These are phyloP conservation scores for Reinhardtius hippoglossoides DNA, from an alignment of 2,113 vertebrate genomes.

Conservation along the genomic window DNA sequence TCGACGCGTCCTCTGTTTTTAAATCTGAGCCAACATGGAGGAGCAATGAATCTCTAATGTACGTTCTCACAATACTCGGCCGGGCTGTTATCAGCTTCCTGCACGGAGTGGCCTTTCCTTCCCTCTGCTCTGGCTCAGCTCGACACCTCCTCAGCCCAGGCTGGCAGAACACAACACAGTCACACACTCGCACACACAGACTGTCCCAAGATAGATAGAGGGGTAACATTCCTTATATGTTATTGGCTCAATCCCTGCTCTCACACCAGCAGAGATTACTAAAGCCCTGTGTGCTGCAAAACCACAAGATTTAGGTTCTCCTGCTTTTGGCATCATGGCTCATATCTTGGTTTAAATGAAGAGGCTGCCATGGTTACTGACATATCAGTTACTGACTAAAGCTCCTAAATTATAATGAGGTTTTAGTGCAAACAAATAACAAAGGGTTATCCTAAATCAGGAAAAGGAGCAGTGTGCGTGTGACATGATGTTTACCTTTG, in stretches of 20 bases:
- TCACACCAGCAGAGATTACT: slow-evolving; percentile 16
- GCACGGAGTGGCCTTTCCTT: slow-evolving; percentile 71
- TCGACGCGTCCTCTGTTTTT: background rate
- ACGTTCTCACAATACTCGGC: slow-evolving; percentile 17
- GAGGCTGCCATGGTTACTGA: no score
- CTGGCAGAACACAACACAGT: slow-evolving; percentile 28
- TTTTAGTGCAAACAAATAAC: no score
- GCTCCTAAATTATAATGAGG: no score
- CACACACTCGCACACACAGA: background rate
- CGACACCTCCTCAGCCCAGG: slow-evolving; percentile 60
- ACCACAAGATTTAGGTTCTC: background rate
- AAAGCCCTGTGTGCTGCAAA: background rate
- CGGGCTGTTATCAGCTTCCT: slow-evolving; percentile 79
- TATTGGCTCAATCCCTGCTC: slow-evolving; percentile 22
- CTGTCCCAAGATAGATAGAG: slow-evolving; percentile 31
- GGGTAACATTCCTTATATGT: slow-evolving; percentile 51
- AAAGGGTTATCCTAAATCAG: no score
- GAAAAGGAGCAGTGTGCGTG: no score
- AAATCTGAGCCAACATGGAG: slow-evolving; percentile 10
- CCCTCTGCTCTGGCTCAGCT: slow-evolving; percentile 63
- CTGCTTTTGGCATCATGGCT: background rate
- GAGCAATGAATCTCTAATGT: slow-evolving; percentile 29
- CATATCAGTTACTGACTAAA: no score
- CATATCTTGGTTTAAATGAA: background rate
- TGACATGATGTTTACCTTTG: no score